Conservation (phyloP, 2,797 vertebrate species). For the Cynodonichthys magdalenae region DNA sequence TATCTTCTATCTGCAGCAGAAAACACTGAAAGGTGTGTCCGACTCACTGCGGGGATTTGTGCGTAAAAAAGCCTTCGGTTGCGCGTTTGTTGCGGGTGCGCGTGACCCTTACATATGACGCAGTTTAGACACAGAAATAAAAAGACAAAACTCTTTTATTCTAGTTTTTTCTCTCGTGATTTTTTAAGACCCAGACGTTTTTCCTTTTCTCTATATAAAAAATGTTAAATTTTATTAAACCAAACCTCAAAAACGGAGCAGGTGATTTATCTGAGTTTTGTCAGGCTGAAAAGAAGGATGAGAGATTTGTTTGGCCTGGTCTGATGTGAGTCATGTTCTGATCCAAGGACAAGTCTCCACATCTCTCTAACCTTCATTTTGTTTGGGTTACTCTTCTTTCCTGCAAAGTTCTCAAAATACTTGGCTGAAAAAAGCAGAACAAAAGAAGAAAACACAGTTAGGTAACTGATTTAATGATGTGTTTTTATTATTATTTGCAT, state of each 20-base stretch:
- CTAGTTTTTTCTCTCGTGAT: neutral
- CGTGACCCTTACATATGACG: slow-evolving; percentile 30
- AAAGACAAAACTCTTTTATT: neutral
- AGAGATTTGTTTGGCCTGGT: slow-evolving; percentile 24
- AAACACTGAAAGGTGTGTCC: slow-evolving; percentile 61
- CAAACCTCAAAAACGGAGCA: neutral
- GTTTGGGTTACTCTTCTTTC: slow-evolving; percentile 28
- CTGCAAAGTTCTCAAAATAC: too few species aligned
- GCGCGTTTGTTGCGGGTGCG: slow-evolving; percentile 47
- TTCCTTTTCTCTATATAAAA: neutral
- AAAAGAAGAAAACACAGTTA: too few species aligned
- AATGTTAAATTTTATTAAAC: neutral
- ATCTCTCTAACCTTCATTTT: slow-evolving; percentile 42
- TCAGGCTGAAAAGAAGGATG: slow-evolving; percentile 10
- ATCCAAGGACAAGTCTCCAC: slow-evolving; percentile 43
- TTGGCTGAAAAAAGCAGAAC: too few species aligned
- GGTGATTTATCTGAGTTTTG: slow-evolving; percentile 7
- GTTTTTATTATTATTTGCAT: neutral
- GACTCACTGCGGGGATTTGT: slow-evolving; percentile 23
- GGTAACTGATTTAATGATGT: too few species aligned
- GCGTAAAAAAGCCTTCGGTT: slow-evolving; percentile 51
- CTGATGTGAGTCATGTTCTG: slow-evolving; percentile 29
- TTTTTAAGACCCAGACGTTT: neutral
- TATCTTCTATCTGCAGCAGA: slow-evolving; percentile 21
- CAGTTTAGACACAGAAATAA: slow-evolving; percentile 6